A percentile compares a stretch with the other conserved stretches of the same genome.
phyloP scores from a whole-genome alignment of 2,797 vertebrate species.

The Sebastes hubbsi region DNA sequence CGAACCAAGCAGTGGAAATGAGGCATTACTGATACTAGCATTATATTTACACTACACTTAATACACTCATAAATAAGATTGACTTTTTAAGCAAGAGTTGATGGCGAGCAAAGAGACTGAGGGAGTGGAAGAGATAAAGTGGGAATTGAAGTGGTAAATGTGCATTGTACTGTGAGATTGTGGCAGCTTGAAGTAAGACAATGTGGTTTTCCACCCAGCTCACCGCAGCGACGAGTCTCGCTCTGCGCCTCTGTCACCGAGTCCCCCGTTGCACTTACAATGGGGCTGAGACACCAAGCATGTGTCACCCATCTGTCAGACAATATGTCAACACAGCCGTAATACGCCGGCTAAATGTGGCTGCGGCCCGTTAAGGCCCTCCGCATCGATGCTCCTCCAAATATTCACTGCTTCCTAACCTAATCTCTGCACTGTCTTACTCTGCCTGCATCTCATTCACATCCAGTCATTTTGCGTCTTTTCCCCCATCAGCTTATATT shows the following conservation, averaged over 20 bases:
- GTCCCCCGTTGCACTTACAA: constrained; percentile 45
- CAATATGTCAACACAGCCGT: constrained; percentile 63
- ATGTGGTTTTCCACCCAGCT: constrained; percentile 32
- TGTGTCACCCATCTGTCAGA: constrained; percentile 73
- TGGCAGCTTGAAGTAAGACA: constrained; percentile 24
- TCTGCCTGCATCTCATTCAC: not conserved
- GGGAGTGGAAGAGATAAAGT: not conserved
- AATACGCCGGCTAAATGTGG: constrained; percentile 46
- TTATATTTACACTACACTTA: constrained; percentile 21
- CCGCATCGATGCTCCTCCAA: not conserved
- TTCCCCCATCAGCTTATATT: not conserved
- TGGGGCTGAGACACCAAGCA: constrained; percentile 45
- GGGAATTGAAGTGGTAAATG: constrained; percentile 11
- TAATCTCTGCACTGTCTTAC: not conserved
- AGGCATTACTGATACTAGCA: not conserved
- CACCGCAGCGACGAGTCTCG: not conserved
- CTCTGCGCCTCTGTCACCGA: constrained; percentile 25
- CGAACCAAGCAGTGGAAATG: no score
- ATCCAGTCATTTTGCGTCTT: not conserved
- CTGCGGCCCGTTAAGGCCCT: constrained; percentile 2
- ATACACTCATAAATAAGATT: constrained; percentile 1
- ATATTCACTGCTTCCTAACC: not conserved
- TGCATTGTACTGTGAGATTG: constrained; percentile 18
- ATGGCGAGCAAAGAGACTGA: not conserved
- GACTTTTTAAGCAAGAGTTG: not conserved